A percentile compares a stretch with the other conserved stretches of the same genome.
Evolutionary conservation across 1,140 invertebrate species (phyloP).

Genomic region (Dinoponera quadriceps): DNA sequence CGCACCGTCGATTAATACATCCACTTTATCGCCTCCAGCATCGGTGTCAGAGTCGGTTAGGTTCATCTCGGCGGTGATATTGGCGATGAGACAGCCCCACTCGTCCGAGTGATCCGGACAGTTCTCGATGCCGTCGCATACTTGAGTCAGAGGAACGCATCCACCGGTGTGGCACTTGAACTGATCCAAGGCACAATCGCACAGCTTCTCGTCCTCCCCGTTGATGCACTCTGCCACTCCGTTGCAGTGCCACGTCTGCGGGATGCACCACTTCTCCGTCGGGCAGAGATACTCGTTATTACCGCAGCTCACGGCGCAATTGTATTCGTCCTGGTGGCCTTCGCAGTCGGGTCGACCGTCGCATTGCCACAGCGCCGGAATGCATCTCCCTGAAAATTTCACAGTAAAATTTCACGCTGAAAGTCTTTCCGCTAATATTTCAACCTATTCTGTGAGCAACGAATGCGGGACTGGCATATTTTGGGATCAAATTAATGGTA

Average conservation of each 20-base stretch:
- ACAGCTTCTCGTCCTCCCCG: conserved; percentile 89
- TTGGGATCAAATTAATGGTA: too few relatives aligned
- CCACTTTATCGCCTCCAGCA: conserved; percentile 18
- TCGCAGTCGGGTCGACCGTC: conserved; percentile 90
- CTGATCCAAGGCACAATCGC: conserved; percentile 86
- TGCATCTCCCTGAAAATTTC: conserved; percentile 83
- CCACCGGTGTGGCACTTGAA: conserved; percentile 87
- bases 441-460: too few relatives aligned
- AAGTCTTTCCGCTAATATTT: too few relatives aligned
- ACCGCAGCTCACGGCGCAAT: conserved; percentile 86
- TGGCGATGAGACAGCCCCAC: conserved; percentile 86
- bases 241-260: conserved; percentile 88
- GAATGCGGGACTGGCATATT: too few relatives aligned
- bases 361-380: conserved; percentile 88
- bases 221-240: conserved; percentile 87
- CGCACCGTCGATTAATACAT: conserved; percentile 35
- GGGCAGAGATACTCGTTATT: conserved; percentile 87
- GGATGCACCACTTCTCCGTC: conserved; percentile 86
- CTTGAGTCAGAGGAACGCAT: conserved; percentile 85
- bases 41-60: conserved; percentile 59
- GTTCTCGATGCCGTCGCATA: conserved; percentile 88
- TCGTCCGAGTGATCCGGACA: conserved; percentile 89
- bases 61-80: conserved; percentile 69
- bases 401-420: neutral
- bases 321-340: conserved; percentile 88